Percentiles rank a stretch among this genome's conserved stretches.
Evolutionary conservation across 2,113 vertebrate genomes (phyloP).

Genomic region (Clarias macrocephalus): DNA sequence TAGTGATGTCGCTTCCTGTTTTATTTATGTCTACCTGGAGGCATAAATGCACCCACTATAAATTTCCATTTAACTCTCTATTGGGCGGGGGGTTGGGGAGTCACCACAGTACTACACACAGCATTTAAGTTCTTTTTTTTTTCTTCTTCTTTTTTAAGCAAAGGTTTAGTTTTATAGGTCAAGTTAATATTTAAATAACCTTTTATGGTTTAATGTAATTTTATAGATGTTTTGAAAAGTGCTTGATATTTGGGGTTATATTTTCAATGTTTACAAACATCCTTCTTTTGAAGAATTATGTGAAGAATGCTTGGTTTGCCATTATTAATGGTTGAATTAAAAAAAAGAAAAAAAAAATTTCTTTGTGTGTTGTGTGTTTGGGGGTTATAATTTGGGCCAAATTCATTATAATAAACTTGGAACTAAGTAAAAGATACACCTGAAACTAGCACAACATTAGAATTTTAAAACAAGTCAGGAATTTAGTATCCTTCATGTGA

Average conservation of each 20-base stretch:
- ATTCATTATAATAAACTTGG: not conserved
- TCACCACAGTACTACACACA: not conserved
- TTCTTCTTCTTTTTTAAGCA: not conserved
- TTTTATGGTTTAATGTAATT: not conserved
- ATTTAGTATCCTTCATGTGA: not conserved
- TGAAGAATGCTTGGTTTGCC: not conserved
- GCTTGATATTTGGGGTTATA: not conserved
- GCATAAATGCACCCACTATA: slow-evolving; percentile 19
- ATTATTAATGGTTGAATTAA: not conserved
- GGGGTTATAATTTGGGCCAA: not conserved
- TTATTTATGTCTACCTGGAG: slow-evolving; percentile 29
- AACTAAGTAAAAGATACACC: not conserved
- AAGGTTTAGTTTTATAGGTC: not conserved
- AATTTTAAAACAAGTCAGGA: not conserved
- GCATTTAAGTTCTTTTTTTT: not conserved
- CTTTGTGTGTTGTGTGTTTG: not conserved
- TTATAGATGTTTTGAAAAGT: not conserved
- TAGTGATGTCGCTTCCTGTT: slow-evolving; percentile 30
- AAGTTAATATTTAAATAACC: not conserved
- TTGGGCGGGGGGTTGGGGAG: not conserved
- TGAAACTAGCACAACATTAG: no score
- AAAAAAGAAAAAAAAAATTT: not conserved
- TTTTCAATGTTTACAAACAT: not conserved
- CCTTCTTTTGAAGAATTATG: not conserved
- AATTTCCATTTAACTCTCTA: slow-evolving; percentile 29